Percentiles rank a stretch among this genome's conserved stretches.
These are phyloP conservation scores for Drosophila prosaltans DNA, from an alignment of 1,140 invertebrate genomes.

Conservation along the genomic window DNA sequence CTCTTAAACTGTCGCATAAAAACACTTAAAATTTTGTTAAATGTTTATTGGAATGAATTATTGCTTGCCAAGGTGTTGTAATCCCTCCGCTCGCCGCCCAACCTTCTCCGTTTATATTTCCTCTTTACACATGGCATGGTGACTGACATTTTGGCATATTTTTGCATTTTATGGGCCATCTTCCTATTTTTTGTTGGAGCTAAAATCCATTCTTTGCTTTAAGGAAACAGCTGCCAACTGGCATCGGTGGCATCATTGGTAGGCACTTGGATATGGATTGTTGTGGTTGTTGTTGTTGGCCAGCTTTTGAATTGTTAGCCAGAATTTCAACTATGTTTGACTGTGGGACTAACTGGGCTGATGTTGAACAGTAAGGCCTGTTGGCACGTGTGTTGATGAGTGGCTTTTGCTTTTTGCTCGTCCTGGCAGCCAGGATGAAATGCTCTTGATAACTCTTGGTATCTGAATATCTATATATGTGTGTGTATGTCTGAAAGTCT, in stretches of 20 bases:
- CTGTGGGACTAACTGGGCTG: constrained; percentile 42
- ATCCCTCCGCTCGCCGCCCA: too few species aligned
- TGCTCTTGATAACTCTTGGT: constrained; percentile 26
- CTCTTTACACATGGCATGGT: constrained; percentile 44
- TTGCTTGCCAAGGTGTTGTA: constrained; percentile 41
- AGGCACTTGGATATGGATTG: constrained; percentile 25
- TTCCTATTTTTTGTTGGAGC: background rate
- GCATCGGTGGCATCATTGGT: background rate
- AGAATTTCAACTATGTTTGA: constrained; percentile 55
- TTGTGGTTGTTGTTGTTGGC: constrained; percentile 31
- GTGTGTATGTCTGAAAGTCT: constrained; percentile 30
- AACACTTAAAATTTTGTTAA: constrained; percentile 35
- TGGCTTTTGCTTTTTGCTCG: constrained; percentile 31
- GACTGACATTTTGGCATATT: constrained; percentile 66
- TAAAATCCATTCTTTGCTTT: constrained; percentile 39
- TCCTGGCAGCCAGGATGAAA: background rate
- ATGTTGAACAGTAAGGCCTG: constrained; percentile 22
- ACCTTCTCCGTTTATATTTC: too few species aligned
- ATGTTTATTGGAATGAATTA: constrained; percentile 36
- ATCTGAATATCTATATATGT: constrained; percentile 13
- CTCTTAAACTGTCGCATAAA: background rate
- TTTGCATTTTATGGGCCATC: constrained; percentile 39
- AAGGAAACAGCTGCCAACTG: constrained; percentile 53
- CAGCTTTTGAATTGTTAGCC: constrained; percentile 47
- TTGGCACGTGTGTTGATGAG: constrained; percentile 44